phyloP scores from a whole-genome alignment of 2,113 vertebrate species.

The Eretmochelys imbricata region DNA sequence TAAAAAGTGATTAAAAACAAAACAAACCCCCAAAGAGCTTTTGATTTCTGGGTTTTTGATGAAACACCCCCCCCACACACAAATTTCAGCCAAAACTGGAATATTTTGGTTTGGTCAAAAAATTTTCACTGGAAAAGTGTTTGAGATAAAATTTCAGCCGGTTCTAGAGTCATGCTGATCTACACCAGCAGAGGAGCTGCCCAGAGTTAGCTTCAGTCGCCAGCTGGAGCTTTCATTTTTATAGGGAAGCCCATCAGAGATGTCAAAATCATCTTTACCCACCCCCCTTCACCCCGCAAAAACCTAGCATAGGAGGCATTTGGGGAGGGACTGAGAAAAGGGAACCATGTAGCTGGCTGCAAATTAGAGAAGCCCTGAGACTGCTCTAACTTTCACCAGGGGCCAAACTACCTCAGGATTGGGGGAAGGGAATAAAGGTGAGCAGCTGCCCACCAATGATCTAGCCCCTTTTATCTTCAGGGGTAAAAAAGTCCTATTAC shows the following conservation, averaged over 20 bases:
- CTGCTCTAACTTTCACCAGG: background rate
- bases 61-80: too few species aligned
- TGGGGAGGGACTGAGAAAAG: accelerated
- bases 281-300: accelerated
- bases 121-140: background rate
- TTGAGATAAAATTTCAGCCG: too few species aligned
- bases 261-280: accelerated
- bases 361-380: background rate
- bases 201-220: accelerated
- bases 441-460: background rate
- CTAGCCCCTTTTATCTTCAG: background rate
- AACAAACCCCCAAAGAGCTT: background rate
- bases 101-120: background rate
- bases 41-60: background rate
- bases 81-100: background rate
- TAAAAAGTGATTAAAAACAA: background rate
- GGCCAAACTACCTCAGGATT: background rate
- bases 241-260: accelerated
- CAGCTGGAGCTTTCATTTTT: accelerated
- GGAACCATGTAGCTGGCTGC: accelerated
- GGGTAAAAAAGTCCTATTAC: accelerated
- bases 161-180: too few species aligned
- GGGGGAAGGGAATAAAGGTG: background rate
- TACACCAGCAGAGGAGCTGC: too few species aligned
- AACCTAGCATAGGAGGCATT: background rate